Evolutionary conservation across 2,113 vertebrate genomes (phyloP).

Genomic region (Galbula dea): DNA sequence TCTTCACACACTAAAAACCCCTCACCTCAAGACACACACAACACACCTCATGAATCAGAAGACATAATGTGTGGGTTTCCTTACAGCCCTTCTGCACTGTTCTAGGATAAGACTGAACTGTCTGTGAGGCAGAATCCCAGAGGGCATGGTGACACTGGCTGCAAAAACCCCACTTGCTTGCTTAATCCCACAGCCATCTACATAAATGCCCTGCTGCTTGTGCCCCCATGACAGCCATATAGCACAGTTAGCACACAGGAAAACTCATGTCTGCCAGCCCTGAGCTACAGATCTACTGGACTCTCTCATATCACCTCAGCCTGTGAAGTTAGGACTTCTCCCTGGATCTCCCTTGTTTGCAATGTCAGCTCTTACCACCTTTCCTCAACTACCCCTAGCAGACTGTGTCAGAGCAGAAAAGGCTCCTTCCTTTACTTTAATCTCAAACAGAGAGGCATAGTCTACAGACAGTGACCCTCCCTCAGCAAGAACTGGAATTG

Average conservation of each 20-base stretch:
- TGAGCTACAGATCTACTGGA: background rate
- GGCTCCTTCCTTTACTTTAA: too few species aligned
- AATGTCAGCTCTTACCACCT: background rate
- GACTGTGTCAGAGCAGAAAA: background rate
- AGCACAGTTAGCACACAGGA: background rate
- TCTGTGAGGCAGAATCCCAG: background rate
- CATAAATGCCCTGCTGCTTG: background rate
- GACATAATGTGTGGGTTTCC: background rate
- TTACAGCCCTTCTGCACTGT: background rate
- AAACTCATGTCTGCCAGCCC: background rate
- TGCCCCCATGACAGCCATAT: background rate
- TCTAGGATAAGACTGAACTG: background rate
- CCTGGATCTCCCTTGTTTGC: background rate
- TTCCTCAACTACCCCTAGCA: background rate
- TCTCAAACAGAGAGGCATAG: background rate
- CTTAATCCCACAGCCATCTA: background rate
- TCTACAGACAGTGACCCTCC: background rate
- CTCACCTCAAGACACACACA: background rate
- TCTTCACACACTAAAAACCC: background rate
- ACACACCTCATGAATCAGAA: background rate
- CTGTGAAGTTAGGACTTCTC: background rate
- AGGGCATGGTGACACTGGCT: background rate
- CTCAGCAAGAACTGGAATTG: background rate
- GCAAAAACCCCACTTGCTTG: background rate
- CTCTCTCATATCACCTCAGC: background rate